Conservation (phyloP, 1,140 invertebrate species). For the Physella acuta region DNA sequence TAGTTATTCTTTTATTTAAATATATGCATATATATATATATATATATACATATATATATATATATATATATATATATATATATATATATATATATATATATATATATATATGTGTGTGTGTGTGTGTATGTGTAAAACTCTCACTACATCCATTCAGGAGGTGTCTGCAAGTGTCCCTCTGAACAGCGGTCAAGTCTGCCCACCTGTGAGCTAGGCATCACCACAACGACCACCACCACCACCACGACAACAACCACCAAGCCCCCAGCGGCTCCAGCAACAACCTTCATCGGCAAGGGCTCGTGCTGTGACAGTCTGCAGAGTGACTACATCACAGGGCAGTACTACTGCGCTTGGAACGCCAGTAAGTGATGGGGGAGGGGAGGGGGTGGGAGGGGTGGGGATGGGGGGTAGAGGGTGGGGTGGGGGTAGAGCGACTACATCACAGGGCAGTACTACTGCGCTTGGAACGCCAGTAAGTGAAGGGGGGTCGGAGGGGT, state of each 20-base stretch:
- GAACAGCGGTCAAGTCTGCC: not conserved
- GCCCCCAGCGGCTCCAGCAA: not conserved
- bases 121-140: not conserved
- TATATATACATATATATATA: not conserved
- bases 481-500: no score
- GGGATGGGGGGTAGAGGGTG: no score
- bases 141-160: not conserved
- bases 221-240: not conserved
- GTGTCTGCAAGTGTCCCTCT: not conserved
- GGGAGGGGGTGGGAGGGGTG: no score
- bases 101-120: not conserved
- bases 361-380: no score
- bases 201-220: not conserved
- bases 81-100: not conserved
- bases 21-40: no score
- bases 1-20: no score
- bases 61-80: not conserved
- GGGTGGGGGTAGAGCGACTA: no score
- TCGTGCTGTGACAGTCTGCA: no score
- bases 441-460: no score
- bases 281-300: not conserved
- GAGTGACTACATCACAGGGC: no score
- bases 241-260: not conserved
- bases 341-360: no score
- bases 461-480: no score